Conservation (phyloP, 2,888 invertebrate species). For the Meandrusa payeni region DNA sequence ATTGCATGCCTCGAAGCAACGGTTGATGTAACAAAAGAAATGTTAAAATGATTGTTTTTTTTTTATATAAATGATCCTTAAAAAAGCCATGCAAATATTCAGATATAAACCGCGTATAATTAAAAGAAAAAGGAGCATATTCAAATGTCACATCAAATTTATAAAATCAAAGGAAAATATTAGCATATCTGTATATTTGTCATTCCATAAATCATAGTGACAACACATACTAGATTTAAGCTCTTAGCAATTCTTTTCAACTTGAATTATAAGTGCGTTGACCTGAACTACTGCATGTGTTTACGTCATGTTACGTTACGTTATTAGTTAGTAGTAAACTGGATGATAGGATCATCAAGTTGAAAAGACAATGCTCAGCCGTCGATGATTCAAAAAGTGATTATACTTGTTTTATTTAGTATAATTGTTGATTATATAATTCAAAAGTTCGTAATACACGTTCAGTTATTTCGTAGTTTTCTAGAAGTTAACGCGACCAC, state of each 20-base stretch:
- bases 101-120: slow-evolving; percentile 21
- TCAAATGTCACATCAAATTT: neutral
- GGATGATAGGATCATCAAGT: no score
- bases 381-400: slow-evolving; percentile 60
- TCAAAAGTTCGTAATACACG: no score
- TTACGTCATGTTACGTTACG: no score
- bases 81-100: slow-evolving; percentile 40
- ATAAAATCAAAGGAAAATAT: neutral
- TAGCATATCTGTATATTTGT: slow-evolving; percentile 15
- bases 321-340: no score
- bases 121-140: neutral
- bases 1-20: slow-evolving; percentile 36
- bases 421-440: neutral
- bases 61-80: no score
- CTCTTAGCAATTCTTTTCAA: slow-evolving; percentile 61
- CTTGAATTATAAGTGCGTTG: slow-evolving; percentile 40
- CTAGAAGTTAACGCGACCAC: slow-evolving; percentile 1
- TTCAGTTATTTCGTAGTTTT: no score
- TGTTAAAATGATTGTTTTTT: neutral
- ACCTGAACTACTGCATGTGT: neutral
- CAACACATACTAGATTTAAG: slow-evolving; percentile 40
- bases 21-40: slow-evolving; percentile 13
- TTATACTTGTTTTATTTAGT: slow-evolving; percentile 3
- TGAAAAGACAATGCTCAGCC: slow-evolving; percentile 58
- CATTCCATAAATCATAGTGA: slow-evolving; percentile 31